These are phyloP conservation scores for Lanistes nyassanus DNA, from an alignment of 1,140 invertebrate species.

Conservation along the genomic window DNA sequence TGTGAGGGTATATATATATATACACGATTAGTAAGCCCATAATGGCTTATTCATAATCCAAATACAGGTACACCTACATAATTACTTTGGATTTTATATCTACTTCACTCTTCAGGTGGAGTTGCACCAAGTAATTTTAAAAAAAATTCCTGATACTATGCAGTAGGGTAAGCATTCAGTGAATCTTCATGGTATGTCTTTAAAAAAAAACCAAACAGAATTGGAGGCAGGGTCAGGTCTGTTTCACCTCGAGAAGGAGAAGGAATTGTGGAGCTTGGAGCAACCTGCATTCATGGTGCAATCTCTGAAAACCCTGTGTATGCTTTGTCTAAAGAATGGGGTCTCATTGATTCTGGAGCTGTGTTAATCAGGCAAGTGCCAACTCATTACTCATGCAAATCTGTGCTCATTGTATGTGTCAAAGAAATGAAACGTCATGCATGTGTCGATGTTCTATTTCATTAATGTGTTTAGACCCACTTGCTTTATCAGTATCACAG, in stretches of 20 bases:
- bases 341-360: constrained; percentile 29
- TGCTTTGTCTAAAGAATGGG: constrained; percentile 38
- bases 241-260: constrained; percentile 40
- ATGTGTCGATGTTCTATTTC: not conserved
- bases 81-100: no score
- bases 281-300: constrained; percentile 90
- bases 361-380: constrained; percentile 26
- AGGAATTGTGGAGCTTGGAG: constrained; percentile 76
- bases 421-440: not conserved
- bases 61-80: no score
- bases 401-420: not conserved
- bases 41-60: no score
- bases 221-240: constrained; percentile 77
- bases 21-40: no score
- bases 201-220: constrained; percentile 57
- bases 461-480: not conserved
- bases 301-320: constrained; percentile 54
- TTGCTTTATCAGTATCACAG: not conserved
- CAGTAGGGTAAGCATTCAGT: not conserved
- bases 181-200: not conserved
- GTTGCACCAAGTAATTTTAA: not conserved
- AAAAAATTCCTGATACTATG: no score
- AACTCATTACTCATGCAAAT: not conserved
- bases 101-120: not conserved
- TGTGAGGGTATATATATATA: no score